A percentile compares a stretch with the other conserved stretches of the same genome.
These are phyloP conservation scores for Drosophila infuscata DNA, from an alignment of 2,888 invertebrate species.

Conservation along the genomic window DNA sequence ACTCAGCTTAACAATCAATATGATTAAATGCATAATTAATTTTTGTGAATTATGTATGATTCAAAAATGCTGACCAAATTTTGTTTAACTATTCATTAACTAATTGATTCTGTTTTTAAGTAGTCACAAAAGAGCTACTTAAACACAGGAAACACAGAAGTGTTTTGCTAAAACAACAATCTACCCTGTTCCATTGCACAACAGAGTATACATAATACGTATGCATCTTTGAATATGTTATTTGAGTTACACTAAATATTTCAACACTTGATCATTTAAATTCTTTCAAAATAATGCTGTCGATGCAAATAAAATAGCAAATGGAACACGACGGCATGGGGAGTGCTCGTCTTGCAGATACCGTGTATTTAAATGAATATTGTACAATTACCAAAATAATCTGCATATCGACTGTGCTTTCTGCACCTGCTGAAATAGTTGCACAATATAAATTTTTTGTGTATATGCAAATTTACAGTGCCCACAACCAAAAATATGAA, in stretches of 20 bases:
- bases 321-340: background rate
- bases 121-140: background rate
- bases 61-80: background rate
- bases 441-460: background rate
- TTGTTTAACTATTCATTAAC: background rate
- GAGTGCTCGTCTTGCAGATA: background rate
- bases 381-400: background rate
- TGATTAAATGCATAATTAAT: conserved; percentile 1
- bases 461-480: background rate
- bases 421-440: background rate
- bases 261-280: background rate
- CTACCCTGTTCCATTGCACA: background rate
- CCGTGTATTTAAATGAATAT: background rate
- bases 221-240: background rate
- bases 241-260: background rate
- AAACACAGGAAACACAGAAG: background rate
- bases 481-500: background rate
- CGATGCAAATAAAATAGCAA: background rate
- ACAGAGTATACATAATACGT: background rate
- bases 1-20: too few relatives aligned
- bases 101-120: background rate
- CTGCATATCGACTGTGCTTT: background rate
- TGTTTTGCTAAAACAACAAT: background rate
- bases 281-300: background rate
- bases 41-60: background rate